Base-by-base conservation (phyloP, 2,797 vertebrate genomes). In the Diceros bicornis region DNA sequence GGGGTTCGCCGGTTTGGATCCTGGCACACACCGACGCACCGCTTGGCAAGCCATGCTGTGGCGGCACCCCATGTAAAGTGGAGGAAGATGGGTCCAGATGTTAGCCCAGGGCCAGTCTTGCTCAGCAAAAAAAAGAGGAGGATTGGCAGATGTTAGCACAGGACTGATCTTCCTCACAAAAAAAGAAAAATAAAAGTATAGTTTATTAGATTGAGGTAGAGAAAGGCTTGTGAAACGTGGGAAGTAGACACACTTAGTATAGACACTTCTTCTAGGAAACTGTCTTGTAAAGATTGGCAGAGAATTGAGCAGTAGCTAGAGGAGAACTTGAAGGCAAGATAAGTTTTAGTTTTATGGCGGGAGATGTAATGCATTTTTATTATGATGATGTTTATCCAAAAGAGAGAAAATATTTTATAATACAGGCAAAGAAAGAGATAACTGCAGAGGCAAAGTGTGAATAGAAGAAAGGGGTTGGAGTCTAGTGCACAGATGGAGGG, bases 351-450 rank as follows among this genome's bases (percentile, higher is more conserved):
- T 90, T 91, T 69, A 32, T 21, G 2, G 8, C 21, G 9, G 23
- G 32, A 34, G 17, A 44, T 34, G 20, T 11, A 82, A 88, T 81
- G 18, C 11, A 32, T 64, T 77, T 82, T 83, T 77, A 82, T 50
- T 62, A 52, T 25, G 25, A 37, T 29, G 3, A 1, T 50, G 64
- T 88, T 59, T 77, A 78, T 29, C 16, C 16, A 78, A 74, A 59
- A 57, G 20, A 47, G 4, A 91, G 21, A 55, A 85, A 92, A 94
- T 72, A 94, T 37, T 81, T 85, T 84, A 44, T 44, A n/a, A 62
- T 37, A 9, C 11, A 55, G 25, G 17, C 25, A 37, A 32, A 29
- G 71, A 34, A 61, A 13, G 89, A 74, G 13, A 66, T n/a, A 59
- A 94, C 3, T 91, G 37, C 14, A 69, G 18, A 47, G 18, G 27